Conservation (phyloP, 2,797 vertebrate genomes). For the Lates japonicus region DNA sequence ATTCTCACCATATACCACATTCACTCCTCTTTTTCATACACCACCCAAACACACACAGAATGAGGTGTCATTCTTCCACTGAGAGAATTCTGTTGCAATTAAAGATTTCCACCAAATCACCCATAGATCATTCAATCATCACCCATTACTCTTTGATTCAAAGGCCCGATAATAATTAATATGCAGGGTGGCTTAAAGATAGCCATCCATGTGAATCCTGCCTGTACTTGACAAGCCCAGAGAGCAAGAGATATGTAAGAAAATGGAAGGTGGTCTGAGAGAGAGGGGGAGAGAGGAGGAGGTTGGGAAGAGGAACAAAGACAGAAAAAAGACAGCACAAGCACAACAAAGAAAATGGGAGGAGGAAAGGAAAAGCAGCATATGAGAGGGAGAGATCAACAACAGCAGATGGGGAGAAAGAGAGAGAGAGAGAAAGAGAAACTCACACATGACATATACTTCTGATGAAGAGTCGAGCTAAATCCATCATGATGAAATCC, state of each 20-base stretch:
- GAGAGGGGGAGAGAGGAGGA: neutral
- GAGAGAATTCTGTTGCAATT: too few relatives aligned
- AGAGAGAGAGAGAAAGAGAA: neutral
- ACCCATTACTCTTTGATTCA: slow-evolving; percentile 58
- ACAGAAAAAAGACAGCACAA: slow-evolving; percentile 4
- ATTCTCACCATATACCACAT: slow-evolving; percentile 29
- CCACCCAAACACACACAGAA: slow-evolving; percentile 30
- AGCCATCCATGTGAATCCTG: slow-evolving; percentile 59
- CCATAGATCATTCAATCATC: slow-evolving; percentile 68
- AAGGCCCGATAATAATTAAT: slow-evolving; percentile 67
- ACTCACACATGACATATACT: slow-evolving; percentile 33
- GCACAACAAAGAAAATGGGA: neutral
- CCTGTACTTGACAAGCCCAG: slow-evolving; percentile 56
- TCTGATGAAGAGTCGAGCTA: slow-evolving; percentile 62
- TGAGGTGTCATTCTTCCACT: slow-evolving; percentile 38
- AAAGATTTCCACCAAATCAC: slow-evolving; percentile 68
- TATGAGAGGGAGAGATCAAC: slow-evolving; percentile 38
- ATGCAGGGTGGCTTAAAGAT: slow-evolving; percentile 69
- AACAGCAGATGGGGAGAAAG: slow-evolving; percentile 7
- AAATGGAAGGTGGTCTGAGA: slow-evolving; percentile 51
- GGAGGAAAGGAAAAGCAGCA: slow-evolving; percentile 21
- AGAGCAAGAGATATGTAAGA: slow-evolving; percentile 49
- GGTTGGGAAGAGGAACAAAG: neutral
- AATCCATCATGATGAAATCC: slow-evolving; percentile 73
- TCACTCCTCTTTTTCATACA: slow-evolving; percentile 10